Percentiles rank a stretch among this genome's conserved stretches.
phyloP scores from a whole-genome alignment of 2,888 invertebrate species.

The Callinectes sapidus region DNA sequence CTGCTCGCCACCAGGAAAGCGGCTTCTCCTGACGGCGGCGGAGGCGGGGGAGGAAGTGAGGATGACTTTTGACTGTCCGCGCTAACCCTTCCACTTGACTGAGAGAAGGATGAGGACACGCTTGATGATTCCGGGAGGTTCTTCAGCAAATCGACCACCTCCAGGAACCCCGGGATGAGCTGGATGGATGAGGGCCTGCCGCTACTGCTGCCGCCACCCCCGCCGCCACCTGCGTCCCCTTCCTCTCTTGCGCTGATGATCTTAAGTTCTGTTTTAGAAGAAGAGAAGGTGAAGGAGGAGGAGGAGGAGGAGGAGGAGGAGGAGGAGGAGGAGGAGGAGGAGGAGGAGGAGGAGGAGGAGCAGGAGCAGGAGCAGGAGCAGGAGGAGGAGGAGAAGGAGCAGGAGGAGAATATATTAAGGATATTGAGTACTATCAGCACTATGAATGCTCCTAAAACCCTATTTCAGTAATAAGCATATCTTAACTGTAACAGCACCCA shows the following conservation, averaged over 20 bases:
- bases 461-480: neutral
- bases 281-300: neutral
- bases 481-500: neutral
- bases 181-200: neutral
- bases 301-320: neutral
- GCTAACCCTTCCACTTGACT: neutral
- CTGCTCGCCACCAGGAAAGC: neutral
- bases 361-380: no score
- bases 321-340: neutral
- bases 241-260: conserved; percentile 17
- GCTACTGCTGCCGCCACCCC: neutral
- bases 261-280: neutral
- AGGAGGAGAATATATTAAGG: neutral
- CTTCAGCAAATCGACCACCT: conserved; percentile 53
- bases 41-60: neutral
- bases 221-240: neutral
- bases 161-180: conserved; percentile 58
- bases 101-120: conserved; percentile 24
- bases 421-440: neutral
- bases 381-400: no score
- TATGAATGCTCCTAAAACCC: neutral
- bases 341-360: neutral
- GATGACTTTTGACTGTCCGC: neutral
- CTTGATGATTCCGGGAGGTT: conserved; percentile 50
- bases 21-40: conserved; percentile 1